Evolutionary conservation across 2,888 invertebrate genomes (phyloP).

Genomic region (Nomada lathburiana): DNA sequence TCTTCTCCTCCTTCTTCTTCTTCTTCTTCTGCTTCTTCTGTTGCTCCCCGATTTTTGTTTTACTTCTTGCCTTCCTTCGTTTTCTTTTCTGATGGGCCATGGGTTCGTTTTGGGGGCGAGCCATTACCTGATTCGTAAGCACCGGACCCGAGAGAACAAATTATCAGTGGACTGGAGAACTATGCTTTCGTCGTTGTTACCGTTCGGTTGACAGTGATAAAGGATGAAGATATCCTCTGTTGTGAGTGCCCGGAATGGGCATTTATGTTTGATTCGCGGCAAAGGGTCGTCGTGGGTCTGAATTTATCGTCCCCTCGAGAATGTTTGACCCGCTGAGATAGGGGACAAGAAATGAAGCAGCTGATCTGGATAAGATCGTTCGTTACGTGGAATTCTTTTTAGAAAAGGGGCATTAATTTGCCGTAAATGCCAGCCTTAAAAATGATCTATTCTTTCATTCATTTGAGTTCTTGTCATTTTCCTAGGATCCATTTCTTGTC

Average conservation of each 20-base stretch:
- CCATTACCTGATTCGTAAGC: conserved; percentile 43
- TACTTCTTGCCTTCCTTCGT: background rate
- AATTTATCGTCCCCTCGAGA: background rate
- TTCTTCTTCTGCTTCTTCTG: background rate
- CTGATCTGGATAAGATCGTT: background rate
- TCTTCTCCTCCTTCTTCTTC: background rate
- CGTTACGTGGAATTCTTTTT: background rate
- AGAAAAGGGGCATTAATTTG: background rate
- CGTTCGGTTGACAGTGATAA: conserved; percentile 56
- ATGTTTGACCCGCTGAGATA: background rate
- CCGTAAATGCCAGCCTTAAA: too few species aligned
- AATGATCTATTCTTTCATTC: too few species aligned
- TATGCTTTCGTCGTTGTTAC: conserved; percentile 19
- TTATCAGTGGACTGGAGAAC: conserved; percentile 57
- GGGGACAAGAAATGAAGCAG: background rate
- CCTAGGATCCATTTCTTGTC: too few species aligned
- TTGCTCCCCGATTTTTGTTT: background rate
- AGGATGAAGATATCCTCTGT: conserved; percentile 33
- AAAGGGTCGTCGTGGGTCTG: background rate
- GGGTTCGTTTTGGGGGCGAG: conserved; percentile 53
- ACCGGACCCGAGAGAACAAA: conserved; percentile 53
- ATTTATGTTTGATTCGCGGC: background rate
- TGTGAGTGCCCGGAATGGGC: background rate
- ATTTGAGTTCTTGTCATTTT: too few species aligned
- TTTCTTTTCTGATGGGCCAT: conserved; percentile 21